phyloP scores from a whole-genome alignment of 2,888 invertebrate species.

The Acrocera orbiculus region DNA sequence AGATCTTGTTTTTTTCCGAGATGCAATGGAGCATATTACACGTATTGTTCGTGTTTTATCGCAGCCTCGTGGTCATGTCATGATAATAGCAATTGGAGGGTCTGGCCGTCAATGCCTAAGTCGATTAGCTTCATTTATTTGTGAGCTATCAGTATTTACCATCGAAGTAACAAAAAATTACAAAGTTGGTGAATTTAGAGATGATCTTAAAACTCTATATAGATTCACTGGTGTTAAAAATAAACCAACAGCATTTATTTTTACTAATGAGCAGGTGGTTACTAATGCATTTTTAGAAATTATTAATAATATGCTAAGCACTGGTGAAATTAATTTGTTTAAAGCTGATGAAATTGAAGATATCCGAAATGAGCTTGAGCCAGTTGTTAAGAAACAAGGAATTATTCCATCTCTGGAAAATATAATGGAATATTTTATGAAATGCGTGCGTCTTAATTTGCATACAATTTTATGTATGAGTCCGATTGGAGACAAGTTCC shows the following conservation, averaged over 20 bases:
- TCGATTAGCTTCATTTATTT: slow-evolving; percentile 59
- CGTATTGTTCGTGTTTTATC: slow-evolving; percentile 69
- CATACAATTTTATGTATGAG: slow-evolving; percentile 76
- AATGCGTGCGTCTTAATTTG: slow-evolving; percentile 54
- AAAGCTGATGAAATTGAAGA: slow-evolving; percentile 80
- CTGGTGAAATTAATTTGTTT: slow-evolving; percentile 78
- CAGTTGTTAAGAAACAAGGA: slow-evolving; percentile 20
- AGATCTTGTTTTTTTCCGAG: slow-evolving; percentile 69
- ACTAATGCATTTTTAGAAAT: slow-evolving; percentile 76
- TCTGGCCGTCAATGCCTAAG: slow-evolving; percentile 70
- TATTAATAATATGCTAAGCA: slow-evolving; percentile 72
- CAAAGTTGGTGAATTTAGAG: slow-evolving; percentile 55
- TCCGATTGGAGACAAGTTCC: slow-evolving; percentile 69
- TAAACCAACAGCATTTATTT: slow-evolving; percentile 60
- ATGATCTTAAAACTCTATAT: slow-evolving; percentile 65
- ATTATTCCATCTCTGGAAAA: slow-evolving; percentile 46
- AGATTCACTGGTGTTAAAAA: slow-evolving; percentile 53
- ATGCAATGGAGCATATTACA: slow-evolving; percentile 72
- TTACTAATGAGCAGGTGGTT: slow-evolving; percentile 70
- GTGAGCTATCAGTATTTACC: slow-evolving; percentile 59
- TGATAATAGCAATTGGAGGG: slow-evolving; percentile 73
- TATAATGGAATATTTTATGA: slow-evolving; percentile 58
- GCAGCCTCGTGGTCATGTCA: slow-evolving; percentile 65
- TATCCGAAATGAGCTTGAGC: slow-evolving; percentile 20
- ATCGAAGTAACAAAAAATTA: slow-evolving; percentile 67